phyloP scores from a whole-genome alignment of 2,113 vertebrate genomes.

The Damaliscus lunatus region DNA sequence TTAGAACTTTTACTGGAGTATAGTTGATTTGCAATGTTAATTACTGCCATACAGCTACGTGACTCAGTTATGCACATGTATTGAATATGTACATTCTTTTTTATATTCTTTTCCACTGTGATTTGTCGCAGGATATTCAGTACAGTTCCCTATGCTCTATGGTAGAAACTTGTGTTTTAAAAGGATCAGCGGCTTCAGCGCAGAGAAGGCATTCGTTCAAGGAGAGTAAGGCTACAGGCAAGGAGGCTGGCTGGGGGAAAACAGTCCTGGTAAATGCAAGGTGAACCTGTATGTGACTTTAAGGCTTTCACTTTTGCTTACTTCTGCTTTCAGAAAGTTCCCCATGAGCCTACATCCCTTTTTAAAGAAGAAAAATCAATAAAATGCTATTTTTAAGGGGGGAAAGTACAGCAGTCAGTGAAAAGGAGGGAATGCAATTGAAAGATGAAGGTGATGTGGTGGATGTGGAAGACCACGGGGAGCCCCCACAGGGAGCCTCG shows the following conservation, averaged over 20 bases:
- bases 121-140: neutral
- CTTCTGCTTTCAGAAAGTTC: neutral
- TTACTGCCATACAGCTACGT: neutral
- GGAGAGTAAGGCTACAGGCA: fast-evolving
- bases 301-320: neutral
- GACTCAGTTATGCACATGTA: neutral
- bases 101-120: neutral
- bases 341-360: neutral
- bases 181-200: fast-evolving
- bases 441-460: constrained; percentile 36
- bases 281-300: fast-evolving
- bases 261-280: neutral
- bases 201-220: fast-evolving
- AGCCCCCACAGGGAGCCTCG: neutral
- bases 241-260: neutral
- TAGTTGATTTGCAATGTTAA: neutral
- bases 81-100: neutral
- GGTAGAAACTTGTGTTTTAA: neutral
- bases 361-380: constrained; percentile 7
- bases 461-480: constrained; percentile 13
- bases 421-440: constrained; percentile 27
- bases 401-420: constrained; percentile 29
- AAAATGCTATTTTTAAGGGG: constrained; percentile 24
- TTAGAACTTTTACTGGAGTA: neutral
- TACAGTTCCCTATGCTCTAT: neutral